phyloP scores from a whole-genome alignment of 2,888 invertebrate species.

The Synanthedon andrenaeformis region DNA sequence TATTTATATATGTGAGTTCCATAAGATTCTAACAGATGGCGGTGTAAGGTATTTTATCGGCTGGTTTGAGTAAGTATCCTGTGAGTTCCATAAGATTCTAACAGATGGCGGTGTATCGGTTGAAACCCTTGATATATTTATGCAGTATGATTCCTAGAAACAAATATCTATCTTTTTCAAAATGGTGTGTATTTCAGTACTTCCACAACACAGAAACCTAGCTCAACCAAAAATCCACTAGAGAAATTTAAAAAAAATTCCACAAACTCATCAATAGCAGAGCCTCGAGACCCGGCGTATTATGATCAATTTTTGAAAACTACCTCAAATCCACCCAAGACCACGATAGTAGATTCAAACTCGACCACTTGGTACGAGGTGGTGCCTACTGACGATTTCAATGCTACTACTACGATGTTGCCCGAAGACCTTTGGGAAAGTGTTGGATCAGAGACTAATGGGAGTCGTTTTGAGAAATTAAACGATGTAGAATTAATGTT shows the following conservation, averaged over 20 bases:
- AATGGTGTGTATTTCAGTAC: conserved; percentile 17
- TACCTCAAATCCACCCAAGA: conserved; percentile 27
- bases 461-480: conserved; percentile 36
- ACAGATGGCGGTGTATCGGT: no score
- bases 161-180: no score
- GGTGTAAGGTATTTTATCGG: no score
- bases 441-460: conserved; percentile 35
- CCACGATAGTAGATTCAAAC: conserved; percentile 26
- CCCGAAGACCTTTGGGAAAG: conserved; percentile 58
- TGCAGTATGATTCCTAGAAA: no score
- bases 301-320: conserved; percentile 64
- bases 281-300: conserved; percentile 42
- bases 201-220: conserved; percentile 17
- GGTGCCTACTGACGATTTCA: conserved; percentile 36
- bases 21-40: no score
- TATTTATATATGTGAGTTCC: no score
- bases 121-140: background rate
- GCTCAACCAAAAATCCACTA: conserved; percentile 12
- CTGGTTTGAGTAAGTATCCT: no score
- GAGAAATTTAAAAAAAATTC: conserved; percentile 12
- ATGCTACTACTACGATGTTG: conserved; percentile 27
- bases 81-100: no score
- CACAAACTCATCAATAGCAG: conserved; percentile 25
- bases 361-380: conserved; percentile 55
- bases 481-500: conserved; percentile 65